Evolutionary conservation across 2,888 invertebrate species (phyloP).

Genomic region (Yponomeuta plumbellus): DNA sequence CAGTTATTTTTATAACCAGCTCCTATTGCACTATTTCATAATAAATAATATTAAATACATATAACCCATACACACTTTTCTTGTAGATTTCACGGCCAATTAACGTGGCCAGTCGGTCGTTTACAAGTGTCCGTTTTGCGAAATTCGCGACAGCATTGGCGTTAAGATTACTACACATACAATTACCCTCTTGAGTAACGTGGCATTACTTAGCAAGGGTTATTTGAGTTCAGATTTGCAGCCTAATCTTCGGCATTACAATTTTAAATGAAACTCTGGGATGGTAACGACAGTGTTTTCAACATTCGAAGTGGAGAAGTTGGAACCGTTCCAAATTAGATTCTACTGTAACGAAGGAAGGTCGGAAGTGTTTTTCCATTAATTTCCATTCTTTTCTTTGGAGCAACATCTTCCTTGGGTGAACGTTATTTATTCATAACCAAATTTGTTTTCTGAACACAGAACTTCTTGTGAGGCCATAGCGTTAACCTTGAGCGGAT

Average conservation of each 20-base stretch:
- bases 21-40: no score
- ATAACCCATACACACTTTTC: neutral
- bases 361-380: neutral
- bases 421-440: neutral
- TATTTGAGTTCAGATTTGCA: neutral
- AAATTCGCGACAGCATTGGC: neutral
- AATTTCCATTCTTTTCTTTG: neutral
- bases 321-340: neutral
- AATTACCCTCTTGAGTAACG: neutral
- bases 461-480: no score
- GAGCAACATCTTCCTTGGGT: neutral
- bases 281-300: neutral
- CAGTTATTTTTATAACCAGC: no score
- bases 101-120: constrained; percentile 3
- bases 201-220: neutral
- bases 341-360: neutral
- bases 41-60: no score
- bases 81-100: constrained; percentile 1
- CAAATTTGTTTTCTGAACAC: neutral
- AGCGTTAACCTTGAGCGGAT: no score
- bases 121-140: neutral
- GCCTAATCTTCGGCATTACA: neutral
- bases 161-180: neutral
- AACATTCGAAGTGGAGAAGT: neutral
- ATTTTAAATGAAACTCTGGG: neutral